Evolutionary conservation across 2,888 invertebrate species (phyloP).

Genomic region (Aleiodes leptofemur): DNA sequence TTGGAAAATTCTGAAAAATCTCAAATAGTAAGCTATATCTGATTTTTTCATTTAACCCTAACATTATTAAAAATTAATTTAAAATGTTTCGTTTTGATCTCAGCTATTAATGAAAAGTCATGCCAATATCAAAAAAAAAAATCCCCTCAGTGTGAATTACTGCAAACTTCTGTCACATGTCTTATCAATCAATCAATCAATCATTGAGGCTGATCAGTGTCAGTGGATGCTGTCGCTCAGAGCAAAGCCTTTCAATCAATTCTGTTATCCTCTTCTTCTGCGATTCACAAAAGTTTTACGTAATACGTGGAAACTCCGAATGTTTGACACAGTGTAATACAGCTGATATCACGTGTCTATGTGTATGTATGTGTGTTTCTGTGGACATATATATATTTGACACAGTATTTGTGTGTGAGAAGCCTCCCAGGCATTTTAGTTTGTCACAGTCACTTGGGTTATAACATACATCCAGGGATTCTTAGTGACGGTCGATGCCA

Average conservation of each 20-base stretch:
- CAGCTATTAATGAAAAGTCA: no score
- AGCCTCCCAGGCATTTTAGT: constrained; percentile 5
- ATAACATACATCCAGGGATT: constrained; percentile 33
- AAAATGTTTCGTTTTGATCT: no score
- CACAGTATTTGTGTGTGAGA: constrained; percentile 28
- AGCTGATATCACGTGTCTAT: neutral
- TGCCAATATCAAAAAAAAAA: no score
- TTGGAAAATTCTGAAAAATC: no score
- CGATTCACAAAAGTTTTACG: neutral
- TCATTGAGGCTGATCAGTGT: constrained; percentile 13
- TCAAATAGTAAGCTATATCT: no score
- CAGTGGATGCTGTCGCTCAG: neutral
- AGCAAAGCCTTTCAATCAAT: neutral
- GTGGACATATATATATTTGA: constrained; percentile 10
- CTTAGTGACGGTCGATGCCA: constrained; percentile 38
- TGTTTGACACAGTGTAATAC: neutral
- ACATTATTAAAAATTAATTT: no score
- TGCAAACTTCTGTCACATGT: neutral
- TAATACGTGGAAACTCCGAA: no score
- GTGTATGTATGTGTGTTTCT: neutral
- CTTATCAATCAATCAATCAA: constrained; percentile 19
- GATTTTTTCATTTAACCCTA: no score
- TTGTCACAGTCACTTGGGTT: constrained; percentile 33
- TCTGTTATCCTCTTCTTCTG: constrained; percentile 9
- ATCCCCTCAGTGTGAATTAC: neutral